phyloP scores from a whole-genome alignment of 2,797 vertebrate genomes.

The Cephalopachus bancanus region DNA sequence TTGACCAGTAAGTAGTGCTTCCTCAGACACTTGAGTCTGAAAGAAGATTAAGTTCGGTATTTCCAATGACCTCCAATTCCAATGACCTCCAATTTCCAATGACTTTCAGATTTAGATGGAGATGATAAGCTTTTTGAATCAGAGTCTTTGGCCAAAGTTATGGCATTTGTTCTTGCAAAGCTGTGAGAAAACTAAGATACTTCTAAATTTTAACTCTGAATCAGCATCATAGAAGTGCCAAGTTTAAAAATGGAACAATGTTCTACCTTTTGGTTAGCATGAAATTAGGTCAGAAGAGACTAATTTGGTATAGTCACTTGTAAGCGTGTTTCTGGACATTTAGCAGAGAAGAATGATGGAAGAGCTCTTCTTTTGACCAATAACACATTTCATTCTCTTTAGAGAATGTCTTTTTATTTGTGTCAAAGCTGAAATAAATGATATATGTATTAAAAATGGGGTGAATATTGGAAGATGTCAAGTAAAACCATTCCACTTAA shows the following conservation, averaged over 20 bases:
- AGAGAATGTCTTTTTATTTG: background rate
- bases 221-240: background rate
- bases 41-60: background rate
- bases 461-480: background rate
- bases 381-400: background rate
- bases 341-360: background rate
- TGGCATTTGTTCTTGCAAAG: background rate
- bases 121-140: background rate
- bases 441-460: background rate
- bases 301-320: background rate
- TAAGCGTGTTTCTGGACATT: background rate
- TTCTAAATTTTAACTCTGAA: slow-evolving; percentile 38
- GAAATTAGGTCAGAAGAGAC: slow-evolving; percentile 8
- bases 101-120: background rate
- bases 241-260: background rate
- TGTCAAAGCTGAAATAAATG: slow-evolving; percentile 38
- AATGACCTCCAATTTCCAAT: background rate
- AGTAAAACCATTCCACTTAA: background rate
- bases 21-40: background rate
- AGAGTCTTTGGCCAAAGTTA: slow-evolving; percentile 37
- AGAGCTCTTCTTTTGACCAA: background rate
- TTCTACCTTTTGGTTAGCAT: background rate
- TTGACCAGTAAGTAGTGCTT: background rate
- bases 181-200: background rate
- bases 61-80: background rate